phyloP scores from a whole-genome alignment of 2,113 vertebrate species.

The Bothrops jararaca region DNA sequence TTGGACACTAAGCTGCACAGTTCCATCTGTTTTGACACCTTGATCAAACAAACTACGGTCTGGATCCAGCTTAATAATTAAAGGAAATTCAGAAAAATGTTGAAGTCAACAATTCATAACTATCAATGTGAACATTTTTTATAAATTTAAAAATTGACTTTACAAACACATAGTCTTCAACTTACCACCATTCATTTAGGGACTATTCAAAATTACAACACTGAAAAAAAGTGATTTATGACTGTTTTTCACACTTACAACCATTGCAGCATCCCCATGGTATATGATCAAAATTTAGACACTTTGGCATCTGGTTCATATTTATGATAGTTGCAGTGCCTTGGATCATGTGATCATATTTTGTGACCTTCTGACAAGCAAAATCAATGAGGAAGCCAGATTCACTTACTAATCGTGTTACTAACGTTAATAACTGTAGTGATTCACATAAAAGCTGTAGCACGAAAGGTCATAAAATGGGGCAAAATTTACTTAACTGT shows the following conservation, averaged over 20 bases:
- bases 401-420: too few species aligned
- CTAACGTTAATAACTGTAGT: too few species aligned
- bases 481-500: too few species aligned
- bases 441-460: too few species aligned
- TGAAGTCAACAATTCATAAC: background rate
- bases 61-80: constrained; percentile 82
- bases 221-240: background rate
- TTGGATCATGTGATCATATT: too few species aligned
- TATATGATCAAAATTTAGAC: background rate
- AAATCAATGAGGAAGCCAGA: too few species aligned
- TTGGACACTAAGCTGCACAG: constrained; percentile 96
- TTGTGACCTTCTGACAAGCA: too few species aligned
- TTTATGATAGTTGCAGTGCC: too few species aligned
- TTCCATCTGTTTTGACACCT: constrained; percentile 98
- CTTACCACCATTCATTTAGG: too few species aligned
- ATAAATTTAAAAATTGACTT: background rate
- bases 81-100: constrained; percentile 8
- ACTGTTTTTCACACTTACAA: background rate
- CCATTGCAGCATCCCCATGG: background rate
- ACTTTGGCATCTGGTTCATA: too few species aligned
- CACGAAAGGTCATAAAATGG: too few species aligned
- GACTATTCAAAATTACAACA: background rate
- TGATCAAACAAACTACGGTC: constrained; percentile 97
- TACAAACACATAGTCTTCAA: background rate
- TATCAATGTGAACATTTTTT: background rate